Conservation (phyloP, 1,140 invertebrate genomes). For the Dinothrombium tinctorium region DNA sequence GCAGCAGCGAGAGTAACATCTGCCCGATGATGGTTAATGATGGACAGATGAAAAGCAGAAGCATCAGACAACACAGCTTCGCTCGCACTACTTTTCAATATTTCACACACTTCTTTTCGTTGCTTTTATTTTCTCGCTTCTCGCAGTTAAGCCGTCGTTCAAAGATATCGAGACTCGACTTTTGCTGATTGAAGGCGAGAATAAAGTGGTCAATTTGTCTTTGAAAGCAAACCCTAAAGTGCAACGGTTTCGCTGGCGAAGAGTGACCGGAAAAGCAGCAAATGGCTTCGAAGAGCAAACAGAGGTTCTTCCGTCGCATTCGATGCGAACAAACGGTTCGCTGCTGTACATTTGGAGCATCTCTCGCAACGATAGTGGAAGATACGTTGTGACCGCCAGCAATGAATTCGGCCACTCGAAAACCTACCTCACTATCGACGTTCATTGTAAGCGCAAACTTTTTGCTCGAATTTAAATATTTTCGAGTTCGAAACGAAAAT, state of each 20-base stretch:
- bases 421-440: not conserved
- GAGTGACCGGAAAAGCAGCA: not conserved
- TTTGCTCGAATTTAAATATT: not conserved
- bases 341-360: not conserved
- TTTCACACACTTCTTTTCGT: no score
- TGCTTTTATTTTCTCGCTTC: no score
- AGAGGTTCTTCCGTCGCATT: not conserved
- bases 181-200: slow-evolving; percentile 66
- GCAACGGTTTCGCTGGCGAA: slow-evolving; percentile 57
- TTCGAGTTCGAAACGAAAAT: not conserved
- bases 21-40: not conserved
- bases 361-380: not conserved
- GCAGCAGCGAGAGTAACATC: not conserved
- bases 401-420: not conserved
- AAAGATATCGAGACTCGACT: no score
- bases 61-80: no score
- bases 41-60: no score
- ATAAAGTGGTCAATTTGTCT: slow-evolving; percentile 46
- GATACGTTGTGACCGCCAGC: not conserved
- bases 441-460: not conserved
- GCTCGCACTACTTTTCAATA: no score
- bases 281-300: not conserved
- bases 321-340: not conserved
- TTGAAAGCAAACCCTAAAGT: slow-evolving; percentile 57
- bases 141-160: no score